Conservation (phyloP, 2,888 invertebrate genomes). For the Coenonympha arcania region DNA sequence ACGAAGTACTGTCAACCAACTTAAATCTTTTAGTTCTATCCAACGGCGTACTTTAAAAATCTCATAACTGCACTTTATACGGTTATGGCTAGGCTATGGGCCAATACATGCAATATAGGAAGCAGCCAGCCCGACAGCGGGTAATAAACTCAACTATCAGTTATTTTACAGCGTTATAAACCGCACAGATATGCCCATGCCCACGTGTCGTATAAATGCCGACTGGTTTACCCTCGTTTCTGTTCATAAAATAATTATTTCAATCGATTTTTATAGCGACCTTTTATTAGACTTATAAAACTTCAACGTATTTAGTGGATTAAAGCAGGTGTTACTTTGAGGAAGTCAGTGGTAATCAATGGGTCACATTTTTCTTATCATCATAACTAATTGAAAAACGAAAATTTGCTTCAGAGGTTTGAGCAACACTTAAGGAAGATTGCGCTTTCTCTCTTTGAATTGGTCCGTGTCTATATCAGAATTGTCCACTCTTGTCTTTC, state of each 20-base stretch:
- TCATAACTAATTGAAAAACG: too few relatives aligned
- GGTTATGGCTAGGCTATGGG: slow-evolving; percentile 13
- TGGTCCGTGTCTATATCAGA: too few relatives aligned
- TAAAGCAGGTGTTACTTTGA: too few relatives aligned
- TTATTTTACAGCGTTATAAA: slow-evolving; percentile 46
- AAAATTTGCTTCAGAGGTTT: too few relatives aligned
- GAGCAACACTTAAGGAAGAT: too few relatives aligned
- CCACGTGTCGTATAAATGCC: slow-evolving; percentile 28
- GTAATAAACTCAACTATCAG: slow-evolving; percentile 41
- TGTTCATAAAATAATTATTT: slow-evolving; percentile 1
- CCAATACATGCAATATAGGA: slow-evolving; percentile 24
- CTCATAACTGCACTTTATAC: background rate
- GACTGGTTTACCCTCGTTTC: slow-evolving; percentile 3
- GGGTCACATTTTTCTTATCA: too few relatives aligned
- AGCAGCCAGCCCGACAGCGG: slow-evolving; percentile 25
- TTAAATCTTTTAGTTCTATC: too few relatives aligned
- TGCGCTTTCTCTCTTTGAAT: too few relatives aligned
- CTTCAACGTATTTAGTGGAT: too few relatives aligned
- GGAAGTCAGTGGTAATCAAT: too few relatives aligned
- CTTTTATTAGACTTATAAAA: background rate
- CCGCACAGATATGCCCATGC: slow-evolving; percentile 30
- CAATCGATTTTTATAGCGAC: slow-evolving; percentile 1
- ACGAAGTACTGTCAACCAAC: too few relatives aligned
- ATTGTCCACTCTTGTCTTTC: too few relatives aligned
- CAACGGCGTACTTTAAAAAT: background rate